These are phyloP conservation scores for Lasius platythorax DNA, from an alignment of 2,888 invertebrate genomes.

Conservation along the genomic window DNA sequence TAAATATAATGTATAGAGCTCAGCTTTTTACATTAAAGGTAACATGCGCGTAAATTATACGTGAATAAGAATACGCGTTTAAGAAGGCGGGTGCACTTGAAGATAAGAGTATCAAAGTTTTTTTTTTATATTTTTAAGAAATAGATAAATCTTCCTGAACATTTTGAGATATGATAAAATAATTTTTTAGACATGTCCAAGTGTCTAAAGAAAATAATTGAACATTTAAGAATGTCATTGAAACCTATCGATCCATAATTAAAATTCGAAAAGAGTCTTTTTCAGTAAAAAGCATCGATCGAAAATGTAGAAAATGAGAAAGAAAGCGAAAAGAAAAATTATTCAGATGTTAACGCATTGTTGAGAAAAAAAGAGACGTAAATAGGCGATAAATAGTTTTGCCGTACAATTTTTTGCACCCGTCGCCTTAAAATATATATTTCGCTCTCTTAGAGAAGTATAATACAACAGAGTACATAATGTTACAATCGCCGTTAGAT, in stretches of 20 bases:
- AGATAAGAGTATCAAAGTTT: not conserved
- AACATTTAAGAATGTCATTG: too few relatives aligned
- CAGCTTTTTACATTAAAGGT: conserved; percentile 18
- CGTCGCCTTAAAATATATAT: not conserved
- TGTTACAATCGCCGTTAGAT: not conserved
- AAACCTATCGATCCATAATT: not conserved
- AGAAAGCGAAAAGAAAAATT: not conserved
- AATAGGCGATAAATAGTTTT: not conserved
- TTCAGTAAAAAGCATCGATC: not conserved
- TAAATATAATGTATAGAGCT: conserved; percentile 9
- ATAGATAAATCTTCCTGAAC: too few relatives aligned
- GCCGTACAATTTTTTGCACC: not conserved
- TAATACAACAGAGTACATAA: not conserved
- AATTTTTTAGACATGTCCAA: not conserved
- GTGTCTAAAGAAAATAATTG: not conserved
- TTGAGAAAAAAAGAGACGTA: not conserved
- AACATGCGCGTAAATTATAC: conserved; percentile 5
- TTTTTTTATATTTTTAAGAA: too few relatives aligned
- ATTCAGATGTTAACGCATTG: not conserved
- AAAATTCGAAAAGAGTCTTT: not conserved
- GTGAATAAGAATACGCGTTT: not conserved
- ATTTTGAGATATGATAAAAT: not conserved
- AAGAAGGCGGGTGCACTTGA: not conserved
- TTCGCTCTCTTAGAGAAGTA: not conserved
- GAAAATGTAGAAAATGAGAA: not conserved